A percentile compares a stretch with the other conserved stretches of the same genome.
These are phyloP conservation scores for Schizopygopsis pylzovi DNA, from an alignment of 2,797 vertebrate species.

Conservation along the genomic window DNA sequence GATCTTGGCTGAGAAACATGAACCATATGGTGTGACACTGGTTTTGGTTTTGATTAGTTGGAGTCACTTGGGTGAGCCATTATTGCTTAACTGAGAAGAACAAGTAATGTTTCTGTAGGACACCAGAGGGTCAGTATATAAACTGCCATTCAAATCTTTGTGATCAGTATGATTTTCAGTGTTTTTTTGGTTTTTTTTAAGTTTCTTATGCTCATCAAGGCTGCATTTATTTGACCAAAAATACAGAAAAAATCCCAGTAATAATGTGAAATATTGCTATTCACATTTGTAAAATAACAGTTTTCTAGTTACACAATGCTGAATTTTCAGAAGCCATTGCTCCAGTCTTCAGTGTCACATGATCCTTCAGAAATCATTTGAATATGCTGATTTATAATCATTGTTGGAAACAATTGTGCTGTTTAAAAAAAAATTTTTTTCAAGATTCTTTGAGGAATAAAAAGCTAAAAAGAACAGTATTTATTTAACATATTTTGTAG, in stretches of 20 bases:
- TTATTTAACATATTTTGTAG: neutral
- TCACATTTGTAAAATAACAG: neutral
- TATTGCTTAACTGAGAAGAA: neutral
- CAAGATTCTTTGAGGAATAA: too few relatives aligned
- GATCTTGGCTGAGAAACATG: conserved; percentile 18
- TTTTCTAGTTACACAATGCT: neutral
- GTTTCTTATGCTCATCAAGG: neutral
- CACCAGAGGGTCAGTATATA: neutral
- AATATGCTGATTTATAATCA: neutral
- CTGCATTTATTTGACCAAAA: neutral
- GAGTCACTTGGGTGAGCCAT: conserved; percentile 2
- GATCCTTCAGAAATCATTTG: neutral
- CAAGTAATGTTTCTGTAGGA: neutral
- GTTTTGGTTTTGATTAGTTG: conserved; percentile 30
- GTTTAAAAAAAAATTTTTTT: too few relatives aligned
- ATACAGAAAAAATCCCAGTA: neutral
- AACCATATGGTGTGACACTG: conserved; percentile 22
- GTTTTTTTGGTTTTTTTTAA: neutral
- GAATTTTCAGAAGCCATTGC: neutral
- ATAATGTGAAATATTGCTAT: neutral
- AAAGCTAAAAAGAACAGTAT: neutral
- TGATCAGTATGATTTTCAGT: neutral
- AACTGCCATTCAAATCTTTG: neutral
- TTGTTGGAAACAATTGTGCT: too few relatives aligned
- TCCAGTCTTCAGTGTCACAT: neutral